These are phyloP conservation scores for Cheirogaleus medius DNA, from an alignment of 2,113 vertebrate species.

Conservation along the genomic window DNA sequence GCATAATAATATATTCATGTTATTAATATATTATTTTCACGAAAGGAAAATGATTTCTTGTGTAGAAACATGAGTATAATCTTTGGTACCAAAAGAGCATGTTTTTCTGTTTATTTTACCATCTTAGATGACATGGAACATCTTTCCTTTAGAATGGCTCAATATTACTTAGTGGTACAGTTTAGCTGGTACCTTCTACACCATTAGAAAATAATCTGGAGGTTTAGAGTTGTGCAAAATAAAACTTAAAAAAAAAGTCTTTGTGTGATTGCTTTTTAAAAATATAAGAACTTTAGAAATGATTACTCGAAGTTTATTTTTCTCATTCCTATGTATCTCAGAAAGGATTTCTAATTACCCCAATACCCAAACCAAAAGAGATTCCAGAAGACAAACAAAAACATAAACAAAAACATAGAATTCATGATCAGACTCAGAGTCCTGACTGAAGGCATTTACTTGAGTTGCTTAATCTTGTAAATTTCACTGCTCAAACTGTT, in stretches of 20 bases:
- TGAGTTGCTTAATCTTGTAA: constrained; percentile 61
- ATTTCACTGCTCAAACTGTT: constrained; percentile 62
- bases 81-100: constrained; percentile 89
- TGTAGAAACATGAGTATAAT: constrained; percentile 79
- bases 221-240: constrained; percentile 55
- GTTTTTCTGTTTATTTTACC: constrained; percentile 70
- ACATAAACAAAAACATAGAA: constrained; percentile 76
- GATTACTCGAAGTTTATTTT: constrained; percentile 55
- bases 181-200: constrained; percentile 38
- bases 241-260: constrained; percentile 57
- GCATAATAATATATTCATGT: constrained; percentile 69
- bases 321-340: constrained; percentile 56
- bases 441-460: constrained; percentile 81
- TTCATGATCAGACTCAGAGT: constrained; percentile 80
- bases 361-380: constrained; percentile 70
- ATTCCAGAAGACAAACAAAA: constrained; percentile 58
- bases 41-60: constrained; percentile 61
- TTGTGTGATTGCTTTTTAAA: constrained; percentile 45
- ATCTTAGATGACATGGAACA: constrained; percentile 64
- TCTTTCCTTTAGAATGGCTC: constrained; percentile 60
- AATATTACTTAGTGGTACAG: constrained; percentile 21
- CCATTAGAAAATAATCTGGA: constrained; percentile 29
- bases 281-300: constrained; percentile 60
- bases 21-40: constrained; percentile 72
- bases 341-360: constrained; percentile 66